Percentiles rank a stretch among this genome's conserved stretches.
Evolutionary conservation across 1,140 invertebrate species (phyloP).

Genomic region (Helicoverpa armigera): DNA sequence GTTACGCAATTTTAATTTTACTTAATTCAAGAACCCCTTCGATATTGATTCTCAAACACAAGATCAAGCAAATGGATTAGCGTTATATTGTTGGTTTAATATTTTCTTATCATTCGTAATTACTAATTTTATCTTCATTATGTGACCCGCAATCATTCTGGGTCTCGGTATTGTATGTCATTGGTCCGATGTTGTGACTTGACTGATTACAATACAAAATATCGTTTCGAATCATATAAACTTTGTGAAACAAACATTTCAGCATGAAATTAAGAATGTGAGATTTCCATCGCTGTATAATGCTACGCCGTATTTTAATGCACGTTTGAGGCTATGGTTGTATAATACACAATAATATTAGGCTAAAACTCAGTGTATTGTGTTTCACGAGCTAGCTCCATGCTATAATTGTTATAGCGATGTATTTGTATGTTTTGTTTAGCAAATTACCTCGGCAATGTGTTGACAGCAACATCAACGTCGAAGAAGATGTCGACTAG

Average conservation of each 20-base stretch:
- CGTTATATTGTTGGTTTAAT: constrained; percentile 39
- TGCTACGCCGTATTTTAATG: constrained; percentile 5
- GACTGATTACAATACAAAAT: constrained; percentile 42
- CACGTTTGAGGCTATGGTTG: neutral
- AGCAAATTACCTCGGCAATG: constrained; percentile 75
- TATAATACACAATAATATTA: constrained; percentile 1
- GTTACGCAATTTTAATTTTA: constrained; percentile 26
- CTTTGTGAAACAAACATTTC: constrained; percentile 25
- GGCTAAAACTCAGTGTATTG: constrained; percentile 2
- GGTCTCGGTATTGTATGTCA: constrained; percentile 58
- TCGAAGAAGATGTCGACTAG: constrained; percentile 83
- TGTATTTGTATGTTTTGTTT: neutral
- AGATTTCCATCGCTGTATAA: neutral
- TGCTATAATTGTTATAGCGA: neutral
- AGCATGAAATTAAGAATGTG: constrained; percentile 24
- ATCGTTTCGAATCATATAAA: constrained; percentile 37
- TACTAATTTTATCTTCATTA: constrained; percentile 59
- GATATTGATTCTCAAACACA: constrained; percentile 3
- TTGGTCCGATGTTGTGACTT: constrained; percentile 55
- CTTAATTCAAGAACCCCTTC: neutral
- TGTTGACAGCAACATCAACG: constrained; percentile 80
- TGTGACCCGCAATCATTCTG: constrained; percentile 62
- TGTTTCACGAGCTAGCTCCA: neutral
- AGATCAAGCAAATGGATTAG: constrained; percentile 49
- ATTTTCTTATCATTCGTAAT: constrained; percentile 54